Evolutionary conservation across 2,888 invertebrate species (phyloP).

Genomic region (Trisateles emortualis): DNA sequence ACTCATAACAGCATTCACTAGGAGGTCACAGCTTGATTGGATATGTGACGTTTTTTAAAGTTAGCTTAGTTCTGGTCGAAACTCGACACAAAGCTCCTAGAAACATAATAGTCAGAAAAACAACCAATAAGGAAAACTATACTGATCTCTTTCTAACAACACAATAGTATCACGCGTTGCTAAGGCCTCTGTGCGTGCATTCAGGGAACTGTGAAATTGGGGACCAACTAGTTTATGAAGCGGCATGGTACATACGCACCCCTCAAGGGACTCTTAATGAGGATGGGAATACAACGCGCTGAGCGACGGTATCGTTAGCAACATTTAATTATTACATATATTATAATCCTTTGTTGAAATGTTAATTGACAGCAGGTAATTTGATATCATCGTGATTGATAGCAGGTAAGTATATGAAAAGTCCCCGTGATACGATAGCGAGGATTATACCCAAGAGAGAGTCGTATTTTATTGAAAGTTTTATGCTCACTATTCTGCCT

Average conservation of each 20-base stretch:
- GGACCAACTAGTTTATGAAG: constrained; percentile 4
- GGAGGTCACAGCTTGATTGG: no score
- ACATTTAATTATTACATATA: not conserved
- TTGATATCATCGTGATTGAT: no score
- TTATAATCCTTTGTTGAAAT: not conserved
- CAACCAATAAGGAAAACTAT: not conserved
- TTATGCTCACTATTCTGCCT: no score
- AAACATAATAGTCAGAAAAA: no score
- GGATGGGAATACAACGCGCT: constrained; percentile 1
- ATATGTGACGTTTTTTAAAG: no score
- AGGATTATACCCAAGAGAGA: no score
- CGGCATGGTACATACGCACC: not conserved
- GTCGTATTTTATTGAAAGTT: no score
- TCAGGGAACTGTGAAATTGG: constrained; percentile 17
- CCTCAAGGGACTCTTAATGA: constrained; percentile 30
- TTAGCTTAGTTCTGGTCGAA: no score
- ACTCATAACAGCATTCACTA: no score
- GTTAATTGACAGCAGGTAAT: not conserved
- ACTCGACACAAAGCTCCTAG: no score
- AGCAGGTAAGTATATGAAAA: no score
- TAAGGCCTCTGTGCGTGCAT: constrained; percentile 11
- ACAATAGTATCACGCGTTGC: not conserved
- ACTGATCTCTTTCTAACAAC: not conserved
- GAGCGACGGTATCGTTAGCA: not conserved
- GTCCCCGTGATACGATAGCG: no score